Evolutionary conservation across 2,113 vertebrate genomes (phyloP).

Genomic region (Lipophrys pholis): DNA sequence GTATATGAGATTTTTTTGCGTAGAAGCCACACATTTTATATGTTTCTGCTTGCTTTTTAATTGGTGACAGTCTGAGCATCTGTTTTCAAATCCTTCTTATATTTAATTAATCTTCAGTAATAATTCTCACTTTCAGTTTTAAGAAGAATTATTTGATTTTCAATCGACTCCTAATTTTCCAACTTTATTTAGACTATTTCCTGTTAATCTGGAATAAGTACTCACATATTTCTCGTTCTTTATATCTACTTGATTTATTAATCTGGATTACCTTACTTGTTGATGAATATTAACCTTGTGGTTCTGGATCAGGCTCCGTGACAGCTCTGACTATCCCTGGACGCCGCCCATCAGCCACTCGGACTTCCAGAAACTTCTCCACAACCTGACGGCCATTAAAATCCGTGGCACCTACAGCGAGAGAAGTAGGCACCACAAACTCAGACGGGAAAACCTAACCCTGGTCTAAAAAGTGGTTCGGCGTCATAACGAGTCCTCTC

Average conservation of each 20-base stretch:
- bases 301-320: conserved; percentile 86
- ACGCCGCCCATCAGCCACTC: conserved; percentile 88
- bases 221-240: too few relatives aligned
- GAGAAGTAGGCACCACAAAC: conserved; percentile 83
- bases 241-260: not conserved
- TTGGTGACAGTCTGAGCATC: not conserved
- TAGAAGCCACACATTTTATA: too few relatives aligned
- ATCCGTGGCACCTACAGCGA: conserved; percentile 96
- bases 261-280: not conserved
- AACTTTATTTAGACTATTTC: too few relatives aligned
- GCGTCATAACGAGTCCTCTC: not conserved
- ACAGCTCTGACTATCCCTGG: conserved; percentile 94
- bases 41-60: too few relatives aligned
- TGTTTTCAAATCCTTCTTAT: not conserved
- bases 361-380: conserved; percentile 96
- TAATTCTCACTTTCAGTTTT: not conserved
- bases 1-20: not conserved
- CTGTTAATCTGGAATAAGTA: not conserved
- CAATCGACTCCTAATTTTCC: too few relatives aligned
- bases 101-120: not conserved
- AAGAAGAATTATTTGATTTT: too few relatives aligned
- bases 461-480: fast-evolving
- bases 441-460: not conserved
- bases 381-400: conserved; percentile 94
- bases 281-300: not conserved